Percentiles rank a stretch among this genome's conserved stretches.
phyloP scores from a whole-genome alignment of 2,797 vertebrate genomes.

The Alouatta caraya region DNA sequence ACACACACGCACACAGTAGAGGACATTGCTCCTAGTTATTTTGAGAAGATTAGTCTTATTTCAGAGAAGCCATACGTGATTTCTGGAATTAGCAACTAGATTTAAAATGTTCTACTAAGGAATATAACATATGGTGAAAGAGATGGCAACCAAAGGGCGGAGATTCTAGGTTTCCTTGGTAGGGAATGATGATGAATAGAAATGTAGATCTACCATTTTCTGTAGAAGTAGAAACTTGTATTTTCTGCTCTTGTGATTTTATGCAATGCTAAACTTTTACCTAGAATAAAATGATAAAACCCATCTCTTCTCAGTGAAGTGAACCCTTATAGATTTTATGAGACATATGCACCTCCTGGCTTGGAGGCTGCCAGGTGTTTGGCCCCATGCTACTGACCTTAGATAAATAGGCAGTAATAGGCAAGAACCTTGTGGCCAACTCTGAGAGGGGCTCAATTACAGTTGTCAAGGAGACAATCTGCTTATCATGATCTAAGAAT shows the following conservation, averaged over 20 bases:
- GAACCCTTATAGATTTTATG: background rate
- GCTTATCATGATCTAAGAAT: background rate
- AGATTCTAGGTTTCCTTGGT: background rate
- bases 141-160: background rate
- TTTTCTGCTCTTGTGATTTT: background rate
- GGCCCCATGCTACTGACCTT: background rate
- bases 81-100: background rate
- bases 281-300: background rate
- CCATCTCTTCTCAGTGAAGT: background rate
- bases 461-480: background rate
- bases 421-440: background rate
- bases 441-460: background rate
- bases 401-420: background rate
- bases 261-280: background rate
- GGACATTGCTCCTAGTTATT: background rate
- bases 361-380: background rate
- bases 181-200: background rate
- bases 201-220: background rate
- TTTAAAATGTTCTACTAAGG: background rate
- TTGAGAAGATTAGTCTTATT: constrained; percentile 50
- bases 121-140: background rate
- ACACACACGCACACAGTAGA: background rate
- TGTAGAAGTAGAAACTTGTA: background rate
- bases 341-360: background rate
- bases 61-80: background rate